These are phyloP conservation scores for Sardina pilchardus DNA, from an alignment of 2,113 vertebrate genomes.

Conservation along the genomic window DNA sequence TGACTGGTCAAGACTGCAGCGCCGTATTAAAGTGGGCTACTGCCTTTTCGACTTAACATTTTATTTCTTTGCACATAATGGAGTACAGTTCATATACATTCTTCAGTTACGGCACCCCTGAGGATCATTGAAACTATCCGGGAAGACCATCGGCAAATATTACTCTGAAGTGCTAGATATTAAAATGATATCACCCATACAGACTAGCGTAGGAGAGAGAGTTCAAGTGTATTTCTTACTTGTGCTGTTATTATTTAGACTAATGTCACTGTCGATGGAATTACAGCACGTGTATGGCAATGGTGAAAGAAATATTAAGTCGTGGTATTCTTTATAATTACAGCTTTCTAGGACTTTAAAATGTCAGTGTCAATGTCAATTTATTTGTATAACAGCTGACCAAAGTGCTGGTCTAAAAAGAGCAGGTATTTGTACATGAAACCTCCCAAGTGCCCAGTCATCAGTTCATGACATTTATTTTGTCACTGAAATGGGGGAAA, in stretches of 20 bases:
- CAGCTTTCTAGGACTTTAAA: no score
- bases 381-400: no score
- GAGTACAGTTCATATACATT: constrained; percentile 9
- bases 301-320: background rate
- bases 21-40: background rate
- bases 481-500: background rate
- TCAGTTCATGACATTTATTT: background rate
- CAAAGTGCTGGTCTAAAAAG: no score
- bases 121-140: background rate
- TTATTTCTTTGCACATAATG: constrained; percentile 6
- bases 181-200: background rate
- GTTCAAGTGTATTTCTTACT: background rate
- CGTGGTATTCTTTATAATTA: background rate
- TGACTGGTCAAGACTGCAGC: constrained; percentile 1
- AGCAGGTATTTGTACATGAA: background rate
- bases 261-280: background rate
- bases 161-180: background rate
- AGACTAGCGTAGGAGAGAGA: background rate
- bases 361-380: no score
- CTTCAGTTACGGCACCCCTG: background rate
- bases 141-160: background rate
- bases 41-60: constrained; percentile 7
- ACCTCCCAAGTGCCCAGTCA: background rate
- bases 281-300: background rate
- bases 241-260: background rate